These are phyloP conservation scores for Molorchus minor DNA, from an alignment of 2,888 invertebrate genomes.

Conservation along the genomic window DNA sequence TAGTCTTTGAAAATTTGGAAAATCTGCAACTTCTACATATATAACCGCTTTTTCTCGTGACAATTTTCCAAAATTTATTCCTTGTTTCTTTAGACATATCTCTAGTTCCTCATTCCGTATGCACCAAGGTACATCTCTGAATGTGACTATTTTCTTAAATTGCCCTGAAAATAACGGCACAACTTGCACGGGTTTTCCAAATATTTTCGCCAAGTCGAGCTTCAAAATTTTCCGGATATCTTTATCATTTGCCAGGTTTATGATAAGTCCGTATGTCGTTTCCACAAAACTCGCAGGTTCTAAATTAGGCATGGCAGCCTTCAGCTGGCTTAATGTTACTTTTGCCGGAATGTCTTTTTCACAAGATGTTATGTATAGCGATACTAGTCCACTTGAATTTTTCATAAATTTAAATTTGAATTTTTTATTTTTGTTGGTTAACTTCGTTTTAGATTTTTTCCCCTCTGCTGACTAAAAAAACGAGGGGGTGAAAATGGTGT, in stretches of 20 bases:
- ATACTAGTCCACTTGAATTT: conserved; percentile 26
- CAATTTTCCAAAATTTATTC: conserved; percentile 59
- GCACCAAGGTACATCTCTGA: conserved; percentile 65
- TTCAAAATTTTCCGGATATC: conserved; percentile 61
- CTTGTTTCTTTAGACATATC: conserved; percentile 62
- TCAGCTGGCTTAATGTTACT: conserved; percentile 35
- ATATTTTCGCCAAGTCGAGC: conserved; percentile 59
- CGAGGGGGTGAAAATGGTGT: too few species aligned
- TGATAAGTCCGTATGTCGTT: conserved; percentile 60
- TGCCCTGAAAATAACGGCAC: conserved; percentile 61
- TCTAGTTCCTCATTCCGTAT: conserved; percentile 64
- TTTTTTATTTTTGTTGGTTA: conserved; percentile 15
- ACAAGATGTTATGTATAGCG: conserved; percentile 37
- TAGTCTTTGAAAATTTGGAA: conserved; percentile 61
- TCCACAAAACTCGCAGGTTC: conserved; percentile 35
- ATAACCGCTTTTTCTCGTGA: conserved; percentile 56
- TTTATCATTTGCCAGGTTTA: conserved; percentile 58
- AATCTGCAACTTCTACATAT: conserved; percentile 60
- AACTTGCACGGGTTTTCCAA: conserved; percentile 62
- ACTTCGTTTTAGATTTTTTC: conserved; percentile 22
- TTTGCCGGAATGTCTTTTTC: conserved; percentile 27
- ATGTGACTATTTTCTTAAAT: conserved; percentile 59
- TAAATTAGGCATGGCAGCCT: conserved; percentile 36
- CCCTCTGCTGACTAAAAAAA: conserved; percentile 25
- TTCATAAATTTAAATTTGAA: conserved; percentile 24